Evolutionary conservation across 2,888 invertebrate genomes (phyloP), one percentile per base, ranked within the genome.

Genomic region (Drosophila ustulata): DNA sequence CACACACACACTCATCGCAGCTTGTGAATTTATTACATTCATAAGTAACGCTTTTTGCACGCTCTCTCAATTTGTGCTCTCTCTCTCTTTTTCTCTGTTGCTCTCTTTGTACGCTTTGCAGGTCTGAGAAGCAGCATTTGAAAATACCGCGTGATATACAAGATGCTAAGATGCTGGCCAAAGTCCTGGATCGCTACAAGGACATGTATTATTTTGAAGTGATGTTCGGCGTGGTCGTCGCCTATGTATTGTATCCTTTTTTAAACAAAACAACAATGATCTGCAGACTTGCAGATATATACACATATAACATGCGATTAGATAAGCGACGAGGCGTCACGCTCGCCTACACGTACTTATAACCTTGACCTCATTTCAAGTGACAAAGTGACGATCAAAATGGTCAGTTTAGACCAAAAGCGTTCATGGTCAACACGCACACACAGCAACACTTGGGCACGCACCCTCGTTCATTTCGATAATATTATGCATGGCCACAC

Each of bases 221-320:
- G 62, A 93, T 99, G 91, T 94, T 95, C 80, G 98, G 97, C 85
- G 96, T 98, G 73, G 96, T 97, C 88, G 93, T 97, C 80, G 95
- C 96, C 11, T 99, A 99, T 92, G 96, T 99, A 92, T 99, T 99
- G 98, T 99, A 98, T 97, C 97, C 97, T 97, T 96, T 95, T 96
- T 30, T 30, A 30, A 71, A 18, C 9, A 41, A 67, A 61, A 63
- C 37, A 50, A 56, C 25, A 50, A 51, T 28, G 6, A 13, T 37
- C 11, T 11, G 18, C 30, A 39, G 23, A 39, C 43, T 6, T 25
- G 8, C 30, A 39, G 11, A 11, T 3, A 6, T 28, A 34, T 6
- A 41, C 41, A 32, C 11, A 30, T 18, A 7, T 18, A 34, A 2
- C 30, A n/a, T 18, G 3, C 11, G 43, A 46, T 61, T 53, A 73